These are phyloP conservation scores for Acanthaster planci DNA, from an alignment of 35 echinoderm and acorn worm genomes.

Conservation along the genomic window DNA sequence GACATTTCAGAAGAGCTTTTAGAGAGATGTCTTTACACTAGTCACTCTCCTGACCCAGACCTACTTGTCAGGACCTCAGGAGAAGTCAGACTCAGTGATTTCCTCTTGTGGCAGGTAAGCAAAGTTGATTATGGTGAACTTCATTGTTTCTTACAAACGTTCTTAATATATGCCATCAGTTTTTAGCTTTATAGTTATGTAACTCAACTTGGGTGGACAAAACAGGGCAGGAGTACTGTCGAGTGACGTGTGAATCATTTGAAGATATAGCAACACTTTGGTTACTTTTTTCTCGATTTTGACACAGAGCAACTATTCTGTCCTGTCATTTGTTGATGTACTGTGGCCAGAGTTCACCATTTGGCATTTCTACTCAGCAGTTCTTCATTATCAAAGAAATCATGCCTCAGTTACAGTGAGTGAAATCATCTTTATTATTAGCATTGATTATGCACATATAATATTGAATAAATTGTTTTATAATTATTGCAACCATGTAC, in stretches of 20 bases:
- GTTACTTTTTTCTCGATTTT: slow-evolving; percentile 21
- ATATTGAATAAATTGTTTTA: too few species aligned
- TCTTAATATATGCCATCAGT: too few species aligned
- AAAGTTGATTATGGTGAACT: too few species aligned
- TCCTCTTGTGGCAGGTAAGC: slow-evolving; percentile 99
- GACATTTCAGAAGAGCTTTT: slow-evolving; percentile 90
- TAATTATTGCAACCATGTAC: too few species aligned
- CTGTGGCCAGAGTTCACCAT: slow-evolving; percentile 98
- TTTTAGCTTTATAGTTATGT: too few species aligned
- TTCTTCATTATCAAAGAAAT: slow-evolving; percentile 91
- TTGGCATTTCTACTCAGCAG: slow-evolving; percentile 89
- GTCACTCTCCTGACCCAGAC: slow-evolving; percentile 88
- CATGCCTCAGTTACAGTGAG: slow-evolving; percentile 67
- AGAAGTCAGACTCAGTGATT: slow-evolving; percentile 94
- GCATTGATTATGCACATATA: too few species aligned
- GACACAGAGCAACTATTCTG: slow-evolving; percentile 87
- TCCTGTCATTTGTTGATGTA: slow-evolving; percentile 90
- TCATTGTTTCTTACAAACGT: too few species aligned
- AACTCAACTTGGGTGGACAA: too few species aligned
- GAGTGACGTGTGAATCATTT: neutral
- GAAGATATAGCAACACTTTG: neutral
- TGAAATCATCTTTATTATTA: too few species aligned
- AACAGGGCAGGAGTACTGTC: too few species aligned
- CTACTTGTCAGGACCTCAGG: slow-evolving; percentile 93
- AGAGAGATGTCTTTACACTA: slow-evolving; percentile 88